Evolutionary conservation across 1,140 invertebrate genomes (phyloP), one percentile per base, ranked within the genome.

Genomic region (Paralvinella palmiformis): DNA sequence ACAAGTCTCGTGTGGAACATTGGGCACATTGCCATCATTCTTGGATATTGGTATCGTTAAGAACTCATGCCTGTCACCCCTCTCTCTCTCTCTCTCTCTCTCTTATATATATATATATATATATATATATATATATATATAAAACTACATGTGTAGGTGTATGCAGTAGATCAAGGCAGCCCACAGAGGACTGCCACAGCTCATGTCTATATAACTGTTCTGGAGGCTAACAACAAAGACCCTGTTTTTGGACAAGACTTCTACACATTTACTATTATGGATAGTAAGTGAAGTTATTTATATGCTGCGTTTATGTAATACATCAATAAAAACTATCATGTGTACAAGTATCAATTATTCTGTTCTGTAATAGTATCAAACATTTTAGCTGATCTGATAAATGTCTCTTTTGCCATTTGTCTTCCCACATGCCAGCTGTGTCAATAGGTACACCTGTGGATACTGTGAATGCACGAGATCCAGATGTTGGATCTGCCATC

Each of bases 211-310:
- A 65, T 79, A 50, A 63, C 61, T 15, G 85, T 92, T 15, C 76
- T 85, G 66, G 90, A 92, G 73, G 88, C 92, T 0, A 92, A 92
- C 67, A 90, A 94, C 72, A 90, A 91, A 72, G 84, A 87, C 15
- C 91, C 91, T 0, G 83, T 78, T 64, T 94, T 92, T 63, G 83
- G 68, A 7, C 75, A 86, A 67, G 84, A 85, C 0, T 83, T 83
- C 32, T 87, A 72, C 24, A 72, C 74, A 44, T 74, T 68, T 63
- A 71, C 69, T 31, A 73, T 79, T 35, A 58, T 63, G 65, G 77
- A 79, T 17, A 61, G 77, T 20, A 36, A 57, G 55, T 57, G n/a
- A 10, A 41, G n/a, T n/a, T 41, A 10, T n/a, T 41, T 52, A 27
- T 20, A 27, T 10, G 24, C 48, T 17, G 2, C 7, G 31, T n/a